phyloP scores from a whole-genome alignment of 2,888 invertebrate species.

The Drosophila imparisetae region DNA sequence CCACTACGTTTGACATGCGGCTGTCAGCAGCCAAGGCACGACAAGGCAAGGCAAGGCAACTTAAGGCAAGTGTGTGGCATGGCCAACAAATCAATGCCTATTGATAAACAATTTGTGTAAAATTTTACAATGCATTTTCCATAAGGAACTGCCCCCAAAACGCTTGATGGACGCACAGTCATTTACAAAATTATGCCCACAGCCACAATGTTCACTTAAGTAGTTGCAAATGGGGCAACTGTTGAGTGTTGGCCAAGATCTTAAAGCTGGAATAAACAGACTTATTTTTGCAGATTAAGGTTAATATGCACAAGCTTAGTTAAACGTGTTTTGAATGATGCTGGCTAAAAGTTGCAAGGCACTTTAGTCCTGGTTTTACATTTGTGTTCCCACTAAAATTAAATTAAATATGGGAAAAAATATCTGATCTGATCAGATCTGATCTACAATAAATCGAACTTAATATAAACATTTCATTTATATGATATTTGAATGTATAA shows the following conservation, averaged over 20 bases:
- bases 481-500: neutral
- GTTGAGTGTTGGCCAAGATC: neutral
- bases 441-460: neutral
- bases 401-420: neutral
- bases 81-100: constrained; percentile 47
- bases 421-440: neutral
- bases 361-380: neutral
- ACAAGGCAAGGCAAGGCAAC: neutral
- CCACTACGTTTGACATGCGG: constrained; percentile 51
- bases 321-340: neutral
- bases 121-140: constrained; percentile 44
- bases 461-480: neutral
- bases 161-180: neutral
- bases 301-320: neutral
- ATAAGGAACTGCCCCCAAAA: neutral
- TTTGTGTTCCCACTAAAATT: neutral
- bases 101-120: constrained; percentile 54
- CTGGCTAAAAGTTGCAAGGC: neutral
- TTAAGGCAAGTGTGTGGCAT: constrained; percentile 22
- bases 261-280: neutral
- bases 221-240: neutral
- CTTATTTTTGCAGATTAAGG: neutral
- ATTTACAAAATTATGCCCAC: neutral
- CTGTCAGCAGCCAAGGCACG: constrained; percentile 57
- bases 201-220: neutral